Conservation (phyloP, 2,113 vertebrate genomes). For the Anhinga anhinga region DNA sequence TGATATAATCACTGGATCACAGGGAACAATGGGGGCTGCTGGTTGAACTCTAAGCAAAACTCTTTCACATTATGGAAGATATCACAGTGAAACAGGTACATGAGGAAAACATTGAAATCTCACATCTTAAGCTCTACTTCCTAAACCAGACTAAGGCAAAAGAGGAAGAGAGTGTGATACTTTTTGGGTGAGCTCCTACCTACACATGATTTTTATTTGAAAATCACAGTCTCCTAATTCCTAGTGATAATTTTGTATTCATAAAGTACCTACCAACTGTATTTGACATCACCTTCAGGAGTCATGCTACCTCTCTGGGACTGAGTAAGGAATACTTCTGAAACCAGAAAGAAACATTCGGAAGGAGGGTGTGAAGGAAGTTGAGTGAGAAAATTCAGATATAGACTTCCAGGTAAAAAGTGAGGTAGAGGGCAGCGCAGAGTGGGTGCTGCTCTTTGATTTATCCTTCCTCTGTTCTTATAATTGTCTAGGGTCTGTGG, state of each 20-base stretch:
- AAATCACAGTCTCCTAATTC: neutral
- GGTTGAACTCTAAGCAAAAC: neutral
- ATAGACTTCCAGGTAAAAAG: neutral
- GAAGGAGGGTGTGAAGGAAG: neutral
- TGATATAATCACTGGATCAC: neutral
- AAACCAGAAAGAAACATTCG: neutral
- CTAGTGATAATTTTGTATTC: neutral
- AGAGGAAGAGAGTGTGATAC: neutral
- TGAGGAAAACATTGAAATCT: neutral
- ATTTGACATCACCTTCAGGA: neutral
- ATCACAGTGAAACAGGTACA: neutral
- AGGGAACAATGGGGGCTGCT: neutral
- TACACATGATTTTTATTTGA: neutral
- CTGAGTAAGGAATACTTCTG: neutral
- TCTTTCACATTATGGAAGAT: neutral
- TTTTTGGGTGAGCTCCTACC: neutral
- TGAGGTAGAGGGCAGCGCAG: neutral
- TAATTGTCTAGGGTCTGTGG: neutral
- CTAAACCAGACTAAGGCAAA: neutral
- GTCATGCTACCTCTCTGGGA: neutral
- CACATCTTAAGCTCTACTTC: accelerated
- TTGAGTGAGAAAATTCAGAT: neutral
- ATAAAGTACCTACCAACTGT: neutral
- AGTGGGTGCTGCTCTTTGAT: neutral
- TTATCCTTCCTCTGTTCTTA: neutral